Percentiles rank a stretch among this genome's conserved stretches.
Evolutionary conservation across 2,797 vertebrate genomes (phyloP).

Genomic region (Lepilemur ruficaudatus): DNA sequence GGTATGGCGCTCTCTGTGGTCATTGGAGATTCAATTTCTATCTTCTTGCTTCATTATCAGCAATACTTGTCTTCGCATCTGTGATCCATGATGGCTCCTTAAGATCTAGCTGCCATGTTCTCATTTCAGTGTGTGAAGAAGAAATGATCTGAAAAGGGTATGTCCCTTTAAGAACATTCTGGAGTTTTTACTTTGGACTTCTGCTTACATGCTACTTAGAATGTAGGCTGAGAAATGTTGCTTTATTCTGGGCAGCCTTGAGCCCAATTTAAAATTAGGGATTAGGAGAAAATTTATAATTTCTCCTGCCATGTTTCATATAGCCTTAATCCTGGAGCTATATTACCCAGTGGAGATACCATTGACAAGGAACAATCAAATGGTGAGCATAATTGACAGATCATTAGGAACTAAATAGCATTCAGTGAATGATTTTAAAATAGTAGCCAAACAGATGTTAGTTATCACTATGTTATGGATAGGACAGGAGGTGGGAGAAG

Average conservation of each 20-base stretch:
- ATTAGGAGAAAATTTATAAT: neutral
- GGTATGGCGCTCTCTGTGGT: accelerated
- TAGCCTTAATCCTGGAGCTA: neutral
- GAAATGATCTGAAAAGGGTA: neutral
- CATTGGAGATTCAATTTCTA: neutral
- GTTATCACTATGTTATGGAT: neutral
- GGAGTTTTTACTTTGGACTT: neutral
- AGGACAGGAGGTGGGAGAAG: neutral
- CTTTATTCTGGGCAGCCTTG: neutral
- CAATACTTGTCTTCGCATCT: neutral
- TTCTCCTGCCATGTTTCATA: neutral
- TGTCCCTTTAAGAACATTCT: neutral
- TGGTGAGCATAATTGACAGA: neutral
- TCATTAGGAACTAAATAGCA: neutral
- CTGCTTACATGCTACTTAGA: neutral
- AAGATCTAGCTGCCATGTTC: neutral
- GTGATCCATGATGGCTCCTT: neutral
- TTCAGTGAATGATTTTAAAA: neutral
- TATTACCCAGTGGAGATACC: neutral
- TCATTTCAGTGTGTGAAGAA: neutral
- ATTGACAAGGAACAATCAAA: neutral
- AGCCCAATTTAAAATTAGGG: neutral
- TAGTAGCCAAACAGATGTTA: neutral
- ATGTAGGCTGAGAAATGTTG: neutral
- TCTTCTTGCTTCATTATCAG: neutral